Evolutionary conservation across 2,797 vertebrate species (phyloP).

Genomic region (Gouania willdenowi): DNA sequence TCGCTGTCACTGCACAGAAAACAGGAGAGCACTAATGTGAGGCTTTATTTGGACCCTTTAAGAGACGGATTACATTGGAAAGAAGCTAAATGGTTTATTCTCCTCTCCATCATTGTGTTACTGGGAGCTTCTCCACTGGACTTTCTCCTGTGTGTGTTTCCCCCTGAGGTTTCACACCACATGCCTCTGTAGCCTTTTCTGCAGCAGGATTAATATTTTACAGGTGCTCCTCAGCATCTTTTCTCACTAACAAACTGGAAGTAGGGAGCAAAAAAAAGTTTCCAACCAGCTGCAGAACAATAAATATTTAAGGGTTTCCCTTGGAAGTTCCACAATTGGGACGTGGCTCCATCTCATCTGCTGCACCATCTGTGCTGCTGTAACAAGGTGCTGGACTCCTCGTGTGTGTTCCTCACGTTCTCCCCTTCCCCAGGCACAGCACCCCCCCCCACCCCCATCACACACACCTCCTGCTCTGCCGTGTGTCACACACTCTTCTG

Average conservation of each 20-base stretch:
- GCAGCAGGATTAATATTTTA: constrained; percentile 64
- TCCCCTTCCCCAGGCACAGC: constrained; percentile 21
- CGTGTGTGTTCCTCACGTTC: constrained; percentile 38
- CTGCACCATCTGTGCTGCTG: constrained; percentile 71
- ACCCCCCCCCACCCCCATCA: constrained; percentile 16
- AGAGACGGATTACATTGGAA: no score
- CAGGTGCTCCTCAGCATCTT: constrained; percentile 33
- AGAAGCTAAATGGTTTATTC: no score
- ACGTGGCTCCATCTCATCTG: constrained; percentile 61
- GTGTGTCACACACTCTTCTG: constrained; percentile 4
- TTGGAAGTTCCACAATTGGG: constrained; percentile 42
- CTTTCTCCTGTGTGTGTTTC: constrained; percentile 13
- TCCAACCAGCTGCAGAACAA: constrained; percentile 50
- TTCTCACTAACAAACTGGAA: constrained; percentile 47
- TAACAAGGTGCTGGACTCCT: constrained; percentile 50
- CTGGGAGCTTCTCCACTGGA: constrained; percentile 18
- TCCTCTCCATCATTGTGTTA: constrained; percentile 53
- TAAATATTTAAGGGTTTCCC: constrained; percentile 62
- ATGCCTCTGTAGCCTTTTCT: constrained; percentile 17
- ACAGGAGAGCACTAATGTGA: no score
- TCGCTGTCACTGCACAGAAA: no score
- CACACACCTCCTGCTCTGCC: no score
- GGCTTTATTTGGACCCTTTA: no score
- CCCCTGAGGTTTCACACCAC: constrained; percentile 41
- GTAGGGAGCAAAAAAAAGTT: constrained; percentile 31